phyloP scores from a whole-genome alignment of 2,888 invertebrate species.

The Neuroscelio doddi region DNA sequence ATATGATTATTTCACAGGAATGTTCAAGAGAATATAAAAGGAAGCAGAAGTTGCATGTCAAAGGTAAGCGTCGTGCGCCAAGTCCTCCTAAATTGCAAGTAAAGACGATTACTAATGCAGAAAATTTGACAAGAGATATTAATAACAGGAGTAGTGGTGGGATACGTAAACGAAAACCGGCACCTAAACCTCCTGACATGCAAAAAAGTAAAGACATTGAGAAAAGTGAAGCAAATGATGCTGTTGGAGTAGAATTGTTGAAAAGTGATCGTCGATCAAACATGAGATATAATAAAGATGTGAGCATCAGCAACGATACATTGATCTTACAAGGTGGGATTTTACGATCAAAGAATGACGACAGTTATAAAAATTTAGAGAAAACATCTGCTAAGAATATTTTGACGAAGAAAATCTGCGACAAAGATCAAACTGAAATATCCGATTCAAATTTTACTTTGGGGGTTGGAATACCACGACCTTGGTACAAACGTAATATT shows the following conservation, averaged over 20 bases:
- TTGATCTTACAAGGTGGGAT: slow-evolving; percentile 64
- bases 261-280: slow-evolving; percentile 18
- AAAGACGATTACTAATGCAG: slow-evolving; percentile 53
- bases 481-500: slow-evolving; percentile 78
- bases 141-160: slow-evolving; percentile 24
- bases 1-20: background rate
- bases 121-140: slow-evolving; percentile 50
- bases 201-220: slow-evolving; percentile 19
- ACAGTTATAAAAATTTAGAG: slow-evolving; percentile 12
- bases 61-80: slow-evolving; percentile 84
- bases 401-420: background rate
- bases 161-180: slow-evolving; percentile 73
- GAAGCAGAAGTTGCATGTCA: slow-evolving; percentile 80
- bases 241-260: slow-evolving; percentile 23
- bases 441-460: slow-evolving; percentile 11
- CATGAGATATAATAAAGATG: no score
- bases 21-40: slow-evolving; percentile 74
- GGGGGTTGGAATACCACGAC: slow-evolving; percentile 74
- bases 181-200: slow-evolving; percentile 74
- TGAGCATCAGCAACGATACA: slow-evolving; percentile 65
- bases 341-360: slow-evolving; percentile 58
- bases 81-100: slow-evolving; percentile 75
- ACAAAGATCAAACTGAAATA: background rate
- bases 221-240: slow-evolving; percentile 30
- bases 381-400: slow-evolving; percentile 11